Percentiles rank a stretch among this genome's conserved stretches.
Conservation (phyloP, 2,113 vertebrate genomes). For the Percina caprodes region DNA sequence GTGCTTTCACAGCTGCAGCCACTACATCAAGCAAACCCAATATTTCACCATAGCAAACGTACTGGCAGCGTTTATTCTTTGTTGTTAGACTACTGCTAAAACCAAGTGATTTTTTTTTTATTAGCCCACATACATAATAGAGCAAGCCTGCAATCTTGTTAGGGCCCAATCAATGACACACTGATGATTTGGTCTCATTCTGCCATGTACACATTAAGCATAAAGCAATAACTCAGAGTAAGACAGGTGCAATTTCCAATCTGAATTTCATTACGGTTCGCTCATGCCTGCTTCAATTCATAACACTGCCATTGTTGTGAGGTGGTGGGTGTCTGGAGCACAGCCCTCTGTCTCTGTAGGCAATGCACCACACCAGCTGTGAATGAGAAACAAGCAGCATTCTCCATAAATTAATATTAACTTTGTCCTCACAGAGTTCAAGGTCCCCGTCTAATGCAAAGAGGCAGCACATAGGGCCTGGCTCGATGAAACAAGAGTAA, state of each 20-base stretch:
- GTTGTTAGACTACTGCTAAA: conserved; percentile 18
- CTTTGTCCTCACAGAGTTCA: conserved; percentile 40
- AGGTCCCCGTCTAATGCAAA: conserved; percentile 48
- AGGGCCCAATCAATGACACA: conserved; percentile 64
- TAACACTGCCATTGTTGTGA: conserved; percentile 63
- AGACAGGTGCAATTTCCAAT: conserved; percentile 75
- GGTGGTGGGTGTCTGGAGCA: conserved; percentile 38
- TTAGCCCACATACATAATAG: conserved; percentile 60
- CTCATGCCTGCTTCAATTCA: conserved; percentile 45
- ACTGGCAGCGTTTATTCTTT: conserved; percentile 1
- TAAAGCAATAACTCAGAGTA: conserved; percentile 72
- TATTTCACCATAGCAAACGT: background rate
- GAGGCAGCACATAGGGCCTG: conserved; percentile 20
- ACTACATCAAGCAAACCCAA: background rate
- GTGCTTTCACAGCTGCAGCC: conserved; percentile 9
- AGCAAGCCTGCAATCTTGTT: conserved; percentile 47
- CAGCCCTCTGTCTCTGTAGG: conserved; percentile 50
- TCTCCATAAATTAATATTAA: conserved; percentile 73
- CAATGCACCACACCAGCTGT: conserved; percentile 60
- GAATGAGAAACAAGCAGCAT: conserved; percentile 60
- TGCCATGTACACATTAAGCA: conserved; percentile 70
- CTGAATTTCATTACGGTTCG: conserved; percentile 74
- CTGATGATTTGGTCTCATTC: conserved; percentile 59
- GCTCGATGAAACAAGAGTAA: conserved; percentile 57
- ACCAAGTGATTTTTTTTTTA: conserved; percentile 46